These are phyloP conservation scores for Achlya flavicornis DNA, from an alignment of 2,888 invertebrate genomes.

Conservation along the genomic window DNA sequence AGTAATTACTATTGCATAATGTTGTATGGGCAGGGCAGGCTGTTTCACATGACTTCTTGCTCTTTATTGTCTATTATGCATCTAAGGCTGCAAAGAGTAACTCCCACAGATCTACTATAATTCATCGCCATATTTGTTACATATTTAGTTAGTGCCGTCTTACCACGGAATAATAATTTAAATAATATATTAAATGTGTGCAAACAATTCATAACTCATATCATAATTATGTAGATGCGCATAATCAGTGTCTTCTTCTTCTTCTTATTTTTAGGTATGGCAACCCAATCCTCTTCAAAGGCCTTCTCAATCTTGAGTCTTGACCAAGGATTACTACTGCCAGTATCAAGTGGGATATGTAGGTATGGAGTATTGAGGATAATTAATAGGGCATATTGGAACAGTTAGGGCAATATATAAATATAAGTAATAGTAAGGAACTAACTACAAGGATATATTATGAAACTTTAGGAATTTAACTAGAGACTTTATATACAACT, in stretches of 20 bases:
- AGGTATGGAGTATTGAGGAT: too few relatives aligned
- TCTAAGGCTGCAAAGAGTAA: not conserved
- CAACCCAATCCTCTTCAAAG: too few relatives aligned
- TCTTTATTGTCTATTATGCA: not conserved
- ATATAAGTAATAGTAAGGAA: too few relatives aligned
- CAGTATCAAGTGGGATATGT: too few relatives aligned
- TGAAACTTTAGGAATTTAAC: too few relatives aligned
- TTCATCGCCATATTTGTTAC: not conserved
- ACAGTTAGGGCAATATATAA: too few relatives aligned
- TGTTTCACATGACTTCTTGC: not conserved
- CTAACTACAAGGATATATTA: too few relatives aligned
- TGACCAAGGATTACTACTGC: too few relatives aligned
- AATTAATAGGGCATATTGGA: too few relatives aligned
- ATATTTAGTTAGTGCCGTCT: not conserved
- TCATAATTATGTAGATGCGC: not conserved
- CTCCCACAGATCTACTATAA: not conserved
- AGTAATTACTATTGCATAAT: not conserved
- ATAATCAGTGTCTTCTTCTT: slow-evolving; percentile 16
- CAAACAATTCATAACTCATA: not conserved
- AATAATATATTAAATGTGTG: not conserved
- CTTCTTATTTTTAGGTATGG: too few relatives aligned
- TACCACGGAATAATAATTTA: not conserved
- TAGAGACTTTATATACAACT: too few relatives aligned
- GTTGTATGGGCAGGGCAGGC: not conserved
- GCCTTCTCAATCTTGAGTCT: too few relatives aligned